Evolutionary conservation across 2,888 invertebrate species (phyloP), one percentile per base, ranked within the genome.

Genomic region (Tetragnatha montana): DNA sequence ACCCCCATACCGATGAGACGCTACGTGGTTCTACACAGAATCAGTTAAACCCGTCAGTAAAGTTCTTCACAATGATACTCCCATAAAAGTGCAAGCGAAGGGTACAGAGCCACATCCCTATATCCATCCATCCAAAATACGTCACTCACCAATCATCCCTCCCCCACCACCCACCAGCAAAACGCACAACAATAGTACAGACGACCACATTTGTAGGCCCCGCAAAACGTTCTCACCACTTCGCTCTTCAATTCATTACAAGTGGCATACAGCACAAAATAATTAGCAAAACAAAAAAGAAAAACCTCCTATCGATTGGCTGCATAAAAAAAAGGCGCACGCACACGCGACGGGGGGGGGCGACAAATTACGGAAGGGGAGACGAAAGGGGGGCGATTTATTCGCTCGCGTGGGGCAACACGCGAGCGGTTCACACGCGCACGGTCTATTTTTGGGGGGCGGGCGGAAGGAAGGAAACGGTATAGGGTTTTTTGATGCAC

Each of bases 311-410:
- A 75, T 76, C 76, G 76, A 76, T 84, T 76, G 71, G 71, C 1
- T 19, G 21, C 22, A 22, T 12, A 22, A 73, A 12, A 22, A 19
- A 73, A 8, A 74, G 51, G 69, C 21, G 22, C 49, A 49, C 68
- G 69, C 84, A 84, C 68, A 14, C 22, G 47, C 8, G 68, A n/a
- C 49, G 49, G 74, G 51, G 73, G 82, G 74, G 82, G 82, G 50
- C 60, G 60, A 21, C 14, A 51, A 70, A 69, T 49, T 49, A 49
- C 76, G 70, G 68, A 12, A 8, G 17, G 80, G 79, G 81, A 21
- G 75, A 50, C 50, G 21, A 35, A 68, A 60, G 21, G 71, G 50
- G 51, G 35, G 81, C 76, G 88, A 81, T 88, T 81, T 82, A 88
- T 82, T 82, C 73, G n/a, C 68, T n/a, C 60, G 74, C 6, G 7